These are phyloP conservation scores for Falco berigora DNA, from an alignment of 2,797 vertebrate species.

Conservation along the genomic window DNA sequence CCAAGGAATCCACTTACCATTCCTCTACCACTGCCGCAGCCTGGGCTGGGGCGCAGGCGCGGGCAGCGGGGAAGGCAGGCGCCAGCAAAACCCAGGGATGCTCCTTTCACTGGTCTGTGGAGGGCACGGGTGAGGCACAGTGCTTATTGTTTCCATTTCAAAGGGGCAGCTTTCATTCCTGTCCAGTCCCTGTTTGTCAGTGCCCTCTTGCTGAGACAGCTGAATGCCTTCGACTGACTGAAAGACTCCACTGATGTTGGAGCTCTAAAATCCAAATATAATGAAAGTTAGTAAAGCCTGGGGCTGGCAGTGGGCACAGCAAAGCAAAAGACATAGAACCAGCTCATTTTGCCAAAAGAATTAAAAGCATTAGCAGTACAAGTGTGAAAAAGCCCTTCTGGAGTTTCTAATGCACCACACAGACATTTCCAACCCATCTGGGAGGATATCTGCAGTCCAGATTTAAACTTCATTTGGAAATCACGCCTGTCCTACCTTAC, in stretches of 20 bases:
- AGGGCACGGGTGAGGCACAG: not conserved
- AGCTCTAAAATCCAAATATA: slow-evolving; percentile 12
- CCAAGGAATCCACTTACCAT: not conserved
- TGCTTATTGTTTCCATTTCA: not conserved
- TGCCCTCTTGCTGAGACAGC: slow-evolving; percentile 5
- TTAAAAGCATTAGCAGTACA: slow-evolving; percentile 33
- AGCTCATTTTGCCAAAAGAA: slow-evolving; percentile 22
- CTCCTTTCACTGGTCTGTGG: not conserved
- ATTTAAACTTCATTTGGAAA: slow-evolving; percentile 46
- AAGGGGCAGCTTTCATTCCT: not conserved
- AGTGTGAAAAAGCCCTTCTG: slow-evolving; percentile 43
- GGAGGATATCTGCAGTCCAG: slow-evolving; percentile 3
- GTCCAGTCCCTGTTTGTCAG: not conserved
- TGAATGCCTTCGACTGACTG: slow-evolving; percentile 25
- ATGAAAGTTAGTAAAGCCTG: not conserved
- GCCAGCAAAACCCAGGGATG: not conserved
- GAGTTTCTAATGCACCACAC: slow-evolving; percentile 19
- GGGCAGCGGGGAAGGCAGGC: not conserved
- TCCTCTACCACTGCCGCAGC: not conserved
- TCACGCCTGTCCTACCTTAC: slow-evolving; percentile 5
- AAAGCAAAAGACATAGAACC: slow-evolving; percentile 2
- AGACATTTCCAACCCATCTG: slow-evolving; percentile 22
- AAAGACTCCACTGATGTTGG: not conserved
- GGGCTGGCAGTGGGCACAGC: not conserved
- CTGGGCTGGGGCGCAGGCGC: not conserved